Evolutionary conservation across 1,140 invertebrate species (phyloP), one percentile per base, ranked within the genome.

Genomic region (Bursaphelenchus mucronatus): DNA sequence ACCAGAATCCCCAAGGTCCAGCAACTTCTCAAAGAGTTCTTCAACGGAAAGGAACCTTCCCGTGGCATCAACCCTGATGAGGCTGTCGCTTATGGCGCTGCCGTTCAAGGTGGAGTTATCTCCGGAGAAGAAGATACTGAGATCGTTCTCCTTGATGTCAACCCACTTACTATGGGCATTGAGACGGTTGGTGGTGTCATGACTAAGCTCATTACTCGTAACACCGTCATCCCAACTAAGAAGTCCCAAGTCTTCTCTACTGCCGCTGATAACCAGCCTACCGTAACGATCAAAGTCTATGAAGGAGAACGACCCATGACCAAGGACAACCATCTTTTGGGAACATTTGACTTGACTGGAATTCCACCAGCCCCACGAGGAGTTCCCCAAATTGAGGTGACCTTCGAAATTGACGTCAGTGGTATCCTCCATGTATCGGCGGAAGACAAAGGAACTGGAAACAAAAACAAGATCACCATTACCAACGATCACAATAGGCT

Each of bases 161-260:
- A 97, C 81, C 95, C 95, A 73, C 85, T 98, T 53, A 98, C 95
- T 63, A 88, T 98, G 87, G 95, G 95, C 73, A 99, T 98, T 81
- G 95, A 99, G 85, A 98, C 95, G 67, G 94, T 98, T 63, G 95
- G 95, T 66, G 95, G 95, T 70, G 94, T 99, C 10, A 98, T 99
- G 95, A 97, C 95, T 66, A 98, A 97, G 83, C 86, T 99, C 30
- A 98, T 98, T 82, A 89, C 91, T 61, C 83, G 95, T 78, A 99
- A 98, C 85, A 97, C 94, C 51, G 94, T 97, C 47, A 97, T 99
- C 75, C 95, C 95, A 15, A 97, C 94, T n/a, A 98, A 98, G 85
- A 97, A 99, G 82, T 94, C 92, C 6, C 94, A 98, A 82, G 94
- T 98, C 74, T 99, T 99, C 87, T 96, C 93, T 0, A 99, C 95